Evolutionary conservation across 2,888 invertebrate species (phyloP).

Genomic region (Charanyca ferruginea): DNA sequence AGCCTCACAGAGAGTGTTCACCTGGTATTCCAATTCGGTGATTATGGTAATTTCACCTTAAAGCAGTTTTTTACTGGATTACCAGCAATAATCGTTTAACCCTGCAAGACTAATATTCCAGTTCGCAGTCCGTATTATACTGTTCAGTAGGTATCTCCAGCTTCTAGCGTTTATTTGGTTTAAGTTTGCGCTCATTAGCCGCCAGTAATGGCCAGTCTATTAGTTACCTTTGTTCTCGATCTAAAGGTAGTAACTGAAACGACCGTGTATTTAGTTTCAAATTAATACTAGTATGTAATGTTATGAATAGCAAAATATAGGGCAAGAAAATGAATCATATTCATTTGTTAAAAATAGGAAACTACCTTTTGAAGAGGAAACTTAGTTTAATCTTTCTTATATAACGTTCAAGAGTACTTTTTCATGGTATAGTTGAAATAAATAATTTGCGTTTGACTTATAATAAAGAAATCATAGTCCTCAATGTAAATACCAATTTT

Average conservation of each 20-base stretch:
- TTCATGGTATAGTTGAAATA: too few species aligned
- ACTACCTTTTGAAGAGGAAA: too few species aligned
- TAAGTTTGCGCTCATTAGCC: slow-evolving; percentile 32
- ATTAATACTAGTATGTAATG: neutral
- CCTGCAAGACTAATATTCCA: neutral
- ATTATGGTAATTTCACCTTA: neutral
- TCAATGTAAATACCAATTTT: too few species aligned
- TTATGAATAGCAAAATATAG: too few species aligned
- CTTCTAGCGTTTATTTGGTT: slow-evolving; percentile 9
- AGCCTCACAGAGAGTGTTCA: too few species aligned
- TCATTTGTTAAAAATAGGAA: too few species aligned
- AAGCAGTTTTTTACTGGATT: neutral
- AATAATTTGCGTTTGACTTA: too few species aligned
- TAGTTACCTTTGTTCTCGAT: slow-evolving; percentile 35
- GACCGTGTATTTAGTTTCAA: slow-evolving; percentile 18
- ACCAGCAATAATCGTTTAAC: neutral
- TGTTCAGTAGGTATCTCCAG: neutral
- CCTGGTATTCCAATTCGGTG: neutral
- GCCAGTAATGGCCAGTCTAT: slow-evolving; percentile 24
- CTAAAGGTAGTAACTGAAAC: slow-evolving; percentile 7
- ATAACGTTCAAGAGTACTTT: too few species aligned
- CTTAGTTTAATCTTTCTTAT: too few species aligned
- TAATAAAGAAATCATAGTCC: too few species aligned
- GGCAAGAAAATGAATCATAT: too few species aligned
- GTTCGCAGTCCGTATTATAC: neutral